Base-by-base conservation (phyloP, 2,888 invertebrate species). In the Drosophila atripex region DNA sequence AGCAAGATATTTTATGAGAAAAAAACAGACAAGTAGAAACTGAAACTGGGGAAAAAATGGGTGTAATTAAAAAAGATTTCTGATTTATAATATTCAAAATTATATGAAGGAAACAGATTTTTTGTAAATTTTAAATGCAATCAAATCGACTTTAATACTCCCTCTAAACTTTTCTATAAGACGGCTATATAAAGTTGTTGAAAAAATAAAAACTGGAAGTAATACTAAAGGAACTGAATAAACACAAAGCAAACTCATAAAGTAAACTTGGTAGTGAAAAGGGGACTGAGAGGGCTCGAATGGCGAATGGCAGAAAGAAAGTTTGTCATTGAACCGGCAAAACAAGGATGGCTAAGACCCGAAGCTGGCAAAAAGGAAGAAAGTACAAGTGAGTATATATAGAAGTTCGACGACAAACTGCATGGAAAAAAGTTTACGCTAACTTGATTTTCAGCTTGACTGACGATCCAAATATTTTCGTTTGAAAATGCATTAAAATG, bases 361-460 rank as follows among this genome's bases (percentile, higher is more conserved):
- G 6, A 16, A 45, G 43, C 41, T 66, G 35, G 65, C 53, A 66
- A 69, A 61, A 60, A 61, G 68, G 74, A 72, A 54, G 76, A 71
- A 70, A 71, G 73, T 58, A 77, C 69, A 74, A 71, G 69, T 63
- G 28, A 28, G 28, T 28, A 9, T 28, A 28, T 28, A 68, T 71
- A 68, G 66, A 70, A 73, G 77, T 73, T 71, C 60, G 61, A 58
- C 47, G 49, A 50, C 71, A 72, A 69, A 71, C 68, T 65, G 63
- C 66, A 71, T 61, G 56, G 56, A 58, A 68, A 50, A 49, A 57
- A 71, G 30, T 87, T 80, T 71, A 54, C 68, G 74, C 75, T 75
- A 83, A 87, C 73, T 87, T 85, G 82, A 83, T 83, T 83, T 87
- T 82, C 78, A 80, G 82, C 82, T 69, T 78, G 75, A 85, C 76